Base-by-base conservation (phyloP, 1,140 invertebrate species). In the Globodera ellingtonae region DNA sequence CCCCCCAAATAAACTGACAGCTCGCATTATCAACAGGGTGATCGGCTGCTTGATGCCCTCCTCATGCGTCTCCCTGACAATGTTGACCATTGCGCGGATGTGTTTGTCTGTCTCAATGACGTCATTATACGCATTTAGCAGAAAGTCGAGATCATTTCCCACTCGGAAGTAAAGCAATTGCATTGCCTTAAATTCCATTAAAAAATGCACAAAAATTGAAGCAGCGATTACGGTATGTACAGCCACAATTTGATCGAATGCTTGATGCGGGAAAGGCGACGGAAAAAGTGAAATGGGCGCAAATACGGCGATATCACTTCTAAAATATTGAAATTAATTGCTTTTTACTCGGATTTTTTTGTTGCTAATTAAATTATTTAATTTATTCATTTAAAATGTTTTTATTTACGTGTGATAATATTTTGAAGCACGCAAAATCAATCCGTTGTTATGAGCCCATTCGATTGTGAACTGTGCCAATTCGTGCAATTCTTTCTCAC, bases 391-490 rank as follows among this genome's bases (percentile, higher is more conserved):
- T 35, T 35, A 35, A 35, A 35, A 35, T 35, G 35, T 35, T 35
- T 35, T 35, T 35, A 35, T 35, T 35, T 35, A 35, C 35, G 35
- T 35, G 35, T 2, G 1, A 3, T 35, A 3, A 35, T 35, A 35
- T 35, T 35, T 3, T 35, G 35, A 35, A 35, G 35, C 35, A 35
- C 56, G 10, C 10, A 62, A 18, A 62, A 62, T 18, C 56, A 62
- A 18, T 62, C 13, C 56, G 15, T 62, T 62, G 56, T 15, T 62
- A 62, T 18, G 18, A 15, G 56, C 56, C 56, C 56, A 62, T 18
- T 72, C 71, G 3, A 21, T 72, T 72, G 52, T 24, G n/a, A 44
- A 72, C 18, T 72, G 6, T 44, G 52, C 35, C 21, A 72, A 72
- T 9, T 35, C n/a, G 3, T 21, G 9, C n/a, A 44, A n/a, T 72